Evolutionary conservation across 2,797 vertebrate species (phyloP), one percentile per base, ranked within the genome.

Genomic region (Tragelaphus oryx): DNA sequence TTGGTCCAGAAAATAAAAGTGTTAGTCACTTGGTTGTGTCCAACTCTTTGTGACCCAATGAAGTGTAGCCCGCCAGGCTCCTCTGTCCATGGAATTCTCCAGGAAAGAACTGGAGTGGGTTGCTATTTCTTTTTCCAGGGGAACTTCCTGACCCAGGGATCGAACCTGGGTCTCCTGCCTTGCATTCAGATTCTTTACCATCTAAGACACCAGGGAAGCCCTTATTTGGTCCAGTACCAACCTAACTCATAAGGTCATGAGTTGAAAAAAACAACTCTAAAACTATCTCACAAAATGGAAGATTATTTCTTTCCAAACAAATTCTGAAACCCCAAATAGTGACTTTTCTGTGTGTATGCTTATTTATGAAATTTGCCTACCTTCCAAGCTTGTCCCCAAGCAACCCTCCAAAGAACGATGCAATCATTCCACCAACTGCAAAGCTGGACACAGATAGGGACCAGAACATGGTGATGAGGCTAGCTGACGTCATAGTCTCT

Each of bases 371-470:
- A 88, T 80, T 18, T 78, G 59, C 97, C 26, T 95, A 97, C 99
- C 99, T 99, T 92, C 99, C 99, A 92, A 98, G 98, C 88, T 98
- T 97, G 98, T 99, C 99, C 5, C 99, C 99, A 37, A 99, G 98
- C 98, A 98, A 99, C 75, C 99, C 99, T 96, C 99, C 99, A 37
- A 99, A 98, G 98, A 99, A 99, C 41, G 99, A 99, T 2, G 99
- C 99, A 28, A 99, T 12, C 99, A 99, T 98, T 44, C 99, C 99
- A 0, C 99, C 99, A 0, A 99, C 22, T 79, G 99, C 99, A 81
- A 99, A 99, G 97, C 99, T 98, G 0, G 99, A 98, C 92, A 99
- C 99, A 0, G 99, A 99, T 80, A 99, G 93, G 2, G 99, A 99
- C 99, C 99, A 99, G 92, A 99, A 99, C 98, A 99, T 99, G 96